These are phyloP conservation scores for Pseudococcus viburni DNA, from an alignment of 2,888 invertebrate species.

Conservation along the genomic window DNA sequence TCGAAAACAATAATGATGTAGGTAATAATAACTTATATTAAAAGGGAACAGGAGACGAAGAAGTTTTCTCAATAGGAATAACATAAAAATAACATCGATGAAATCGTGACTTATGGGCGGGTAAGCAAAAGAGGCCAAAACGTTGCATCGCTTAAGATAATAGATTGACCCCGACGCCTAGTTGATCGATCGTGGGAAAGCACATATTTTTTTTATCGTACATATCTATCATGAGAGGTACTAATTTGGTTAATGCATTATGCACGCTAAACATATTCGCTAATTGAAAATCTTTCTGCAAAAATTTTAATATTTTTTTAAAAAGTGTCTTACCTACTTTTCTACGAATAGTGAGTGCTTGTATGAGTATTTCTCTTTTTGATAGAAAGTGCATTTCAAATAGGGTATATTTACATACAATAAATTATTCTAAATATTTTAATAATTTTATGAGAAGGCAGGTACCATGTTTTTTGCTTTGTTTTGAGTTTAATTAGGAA, in stretches of 20 bases:
- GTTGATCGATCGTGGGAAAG: constrained; percentile 58
- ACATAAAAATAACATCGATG: constrained; percentile 54
- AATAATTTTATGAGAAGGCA: too few species aligned
- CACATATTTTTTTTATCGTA: constrained; percentile 48
- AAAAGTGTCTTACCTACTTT: neutral
- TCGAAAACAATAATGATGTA: neutral
- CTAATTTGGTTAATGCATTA: constrained; percentile 15
- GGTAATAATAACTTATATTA: constrained; percentile 15
- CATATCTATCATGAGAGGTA: constrained; percentile 4
- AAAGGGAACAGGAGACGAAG: constrained; percentile 24
- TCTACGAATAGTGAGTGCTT: too few species aligned
- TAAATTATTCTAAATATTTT: too few species aligned
- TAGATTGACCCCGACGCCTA: constrained; percentile 49
- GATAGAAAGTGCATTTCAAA: too few species aligned
- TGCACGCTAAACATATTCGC: constrained; percentile 17
- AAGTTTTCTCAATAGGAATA: constrained; percentile 37
- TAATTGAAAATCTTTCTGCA: constrained; percentile 1
- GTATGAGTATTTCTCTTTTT: too few species aligned
- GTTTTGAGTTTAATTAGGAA: too few species aligned
- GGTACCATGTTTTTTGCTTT: too few species aligned
- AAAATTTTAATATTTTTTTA: constrained; percentile 2
- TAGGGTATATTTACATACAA: too few species aligned
- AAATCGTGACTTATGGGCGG: constrained; percentile 61
- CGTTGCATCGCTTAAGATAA: constrained; percentile 47
- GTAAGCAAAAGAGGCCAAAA: constrained; percentile 59